phyloP scores from a whole-genome alignment of 1,140 invertebrate genomes.

The Venturia canescens region DNA sequence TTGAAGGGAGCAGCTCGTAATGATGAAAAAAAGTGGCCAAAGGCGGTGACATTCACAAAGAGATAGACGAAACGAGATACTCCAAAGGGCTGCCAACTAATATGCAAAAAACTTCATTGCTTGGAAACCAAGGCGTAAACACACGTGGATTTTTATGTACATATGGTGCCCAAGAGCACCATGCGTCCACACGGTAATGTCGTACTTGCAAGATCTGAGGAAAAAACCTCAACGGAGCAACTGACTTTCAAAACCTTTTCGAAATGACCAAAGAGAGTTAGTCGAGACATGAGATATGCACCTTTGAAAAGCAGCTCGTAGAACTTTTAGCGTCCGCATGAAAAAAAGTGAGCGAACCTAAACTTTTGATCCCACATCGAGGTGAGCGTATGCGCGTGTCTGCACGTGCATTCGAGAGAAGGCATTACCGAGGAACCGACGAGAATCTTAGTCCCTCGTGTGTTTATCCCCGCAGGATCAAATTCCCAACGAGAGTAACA shows the following conservation, averaged over 20 bases:
- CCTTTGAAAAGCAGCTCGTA: neutral
- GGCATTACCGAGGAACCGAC: too few relatives aligned
- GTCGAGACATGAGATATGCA: neutral
- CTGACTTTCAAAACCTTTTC: too few relatives aligned
- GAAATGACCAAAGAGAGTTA: neutral
- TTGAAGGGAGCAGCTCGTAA: neutral
- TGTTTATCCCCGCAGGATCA: too few relatives aligned
- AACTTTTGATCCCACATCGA: neutral
- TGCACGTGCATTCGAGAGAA: too few relatives aligned
- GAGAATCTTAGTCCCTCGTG: too few relatives aligned
- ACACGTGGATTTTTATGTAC: neutral
- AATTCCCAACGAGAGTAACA: too few relatives aligned
- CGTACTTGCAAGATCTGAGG: neutral
- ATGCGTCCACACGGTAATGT: neutral
- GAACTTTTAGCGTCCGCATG: neutral
- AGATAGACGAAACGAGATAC: neutral
- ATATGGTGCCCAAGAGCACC: neutral
- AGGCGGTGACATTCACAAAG: neutral
- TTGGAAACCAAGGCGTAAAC: neutral
- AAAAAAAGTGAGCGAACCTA: neutral
- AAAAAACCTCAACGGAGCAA: too few relatives aligned
- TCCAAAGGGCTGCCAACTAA: neutral
- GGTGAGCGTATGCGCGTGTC: neutral
- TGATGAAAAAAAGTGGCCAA: neutral
- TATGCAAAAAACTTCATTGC: slow-evolving; percentile 1